These are phyloP conservation scores for Auanema freiburgensis DNA, from an alignment of 2,888 invertebrate species.

Conservation along the genomic window DNA sequence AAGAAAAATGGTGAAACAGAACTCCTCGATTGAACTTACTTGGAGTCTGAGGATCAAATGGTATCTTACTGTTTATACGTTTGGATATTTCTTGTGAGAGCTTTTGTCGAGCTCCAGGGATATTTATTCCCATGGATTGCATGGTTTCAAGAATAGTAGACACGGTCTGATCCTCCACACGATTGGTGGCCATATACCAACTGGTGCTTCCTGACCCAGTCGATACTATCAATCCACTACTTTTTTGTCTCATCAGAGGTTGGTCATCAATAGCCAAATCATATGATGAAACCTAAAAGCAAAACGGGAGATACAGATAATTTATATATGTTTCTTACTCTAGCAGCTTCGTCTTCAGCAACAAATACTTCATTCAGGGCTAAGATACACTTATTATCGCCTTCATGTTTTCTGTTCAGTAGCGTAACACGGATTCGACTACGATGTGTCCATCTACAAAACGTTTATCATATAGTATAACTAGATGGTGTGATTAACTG, in stretches of 20 bases:
- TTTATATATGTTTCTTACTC: slow-evolving; percentile 72
- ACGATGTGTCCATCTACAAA: slow-evolving; percentile 78
- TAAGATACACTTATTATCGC: slow-evolving; percentile 67
- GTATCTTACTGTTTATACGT: slow-evolving; percentile 37
- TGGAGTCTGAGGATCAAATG: slow-evolving; percentile 38
- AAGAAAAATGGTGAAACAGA: not conserved
- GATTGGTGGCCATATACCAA: slow-evolving; percentile 72
- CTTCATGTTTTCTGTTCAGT: slow-evolving; percentile 18
- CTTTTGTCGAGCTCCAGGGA: slow-evolving; percentile 21
- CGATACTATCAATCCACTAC: slow-evolving; percentile 90
- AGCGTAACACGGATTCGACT: slow-evolving; percentile 86
- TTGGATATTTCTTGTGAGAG: slow-evolving; percentile 30
- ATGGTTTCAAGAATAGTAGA: slow-evolving; percentile 34
- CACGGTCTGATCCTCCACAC: slow-evolving; percentile 35
- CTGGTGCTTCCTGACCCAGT: slow-evolving; percentile 98
- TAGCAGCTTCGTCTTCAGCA: slow-evolving; percentile 90
- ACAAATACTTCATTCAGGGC: slow-evolving; percentile 98
- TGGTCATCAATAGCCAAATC: slow-evolving; percentile 71
- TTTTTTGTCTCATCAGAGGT: slow-evolving; percentile 83
- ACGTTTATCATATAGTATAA: not conserved
- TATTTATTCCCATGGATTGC: slow-evolving; percentile 32
- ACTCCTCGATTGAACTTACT: slow-evolving; percentile 23
- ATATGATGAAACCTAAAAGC: slow-evolving; percentile 33
- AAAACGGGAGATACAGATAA: not conserved
- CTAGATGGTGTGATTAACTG: slow-evolving; percentile 71